phyloP scores from a whole-genome alignment of 2,888 invertebrate species.

The Tipula confusa region DNA sequence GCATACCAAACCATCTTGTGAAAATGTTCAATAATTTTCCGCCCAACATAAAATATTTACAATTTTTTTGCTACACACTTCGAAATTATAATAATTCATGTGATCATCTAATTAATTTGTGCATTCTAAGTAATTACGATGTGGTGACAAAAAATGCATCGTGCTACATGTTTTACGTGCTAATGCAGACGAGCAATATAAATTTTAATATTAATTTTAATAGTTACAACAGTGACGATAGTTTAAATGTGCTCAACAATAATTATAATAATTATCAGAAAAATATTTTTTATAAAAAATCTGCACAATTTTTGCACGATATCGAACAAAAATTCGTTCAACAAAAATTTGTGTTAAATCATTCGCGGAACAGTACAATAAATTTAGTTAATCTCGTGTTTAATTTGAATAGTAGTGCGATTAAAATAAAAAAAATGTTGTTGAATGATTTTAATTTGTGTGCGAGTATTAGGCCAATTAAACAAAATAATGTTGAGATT shows the following conservation, averaged over 20 bases:
- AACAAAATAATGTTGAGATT: slow-evolving; percentile 47
- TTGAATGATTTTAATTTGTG: slow-evolving; percentile 25
- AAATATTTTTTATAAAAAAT: slow-evolving; percentile 10
- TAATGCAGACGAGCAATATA: background rate
- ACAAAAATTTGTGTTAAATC: background rate
- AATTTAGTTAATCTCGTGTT: background rate
- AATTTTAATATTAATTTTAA: background rate
- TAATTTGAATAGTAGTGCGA: background rate
- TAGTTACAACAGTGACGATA: background rate
- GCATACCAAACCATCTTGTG: slow-evolving; percentile 43
- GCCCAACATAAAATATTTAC: slow-evolving; percentile 44
- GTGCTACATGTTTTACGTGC: slow-evolving; percentile 44
- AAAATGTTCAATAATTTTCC: slow-evolving; percentile 44
- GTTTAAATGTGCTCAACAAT: background rate
- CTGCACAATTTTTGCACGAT: background rate
- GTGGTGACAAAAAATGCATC: slow-evolving; percentile 51
- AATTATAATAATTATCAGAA: background rate
- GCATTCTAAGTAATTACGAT: slow-evolving; percentile 56
- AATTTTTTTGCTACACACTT: slow-evolving; percentile 47
- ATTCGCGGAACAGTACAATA: background rate
- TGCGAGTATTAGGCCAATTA: slow-evolving; percentile 39
- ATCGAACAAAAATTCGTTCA: background rate
- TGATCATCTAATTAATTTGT: slow-evolving; percentile 64
- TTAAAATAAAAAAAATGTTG: slow-evolving; percentile 7
- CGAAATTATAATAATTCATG: slow-evolving; percentile 55